A percentile compares a stretch with the other conserved stretches of the same genome.
Evolutionary conservation across 2,888 invertebrate species (phyloP).

Genomic region (Pelosia muscerda): DNA sequence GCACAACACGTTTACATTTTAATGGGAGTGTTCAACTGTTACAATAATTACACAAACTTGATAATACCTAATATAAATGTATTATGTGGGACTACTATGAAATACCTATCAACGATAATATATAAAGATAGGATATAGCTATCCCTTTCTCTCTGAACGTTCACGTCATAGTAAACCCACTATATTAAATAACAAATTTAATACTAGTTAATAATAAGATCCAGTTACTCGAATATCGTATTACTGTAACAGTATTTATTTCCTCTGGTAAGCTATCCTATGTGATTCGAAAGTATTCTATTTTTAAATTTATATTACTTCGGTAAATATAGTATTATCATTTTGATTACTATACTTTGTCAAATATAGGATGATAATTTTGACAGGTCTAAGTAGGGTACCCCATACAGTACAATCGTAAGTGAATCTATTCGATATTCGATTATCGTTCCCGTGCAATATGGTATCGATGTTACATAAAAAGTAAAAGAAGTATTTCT

Average conservation of each 20-base stretch:
- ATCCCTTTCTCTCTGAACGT: too few species aligned
- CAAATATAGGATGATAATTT: too few species aligned
- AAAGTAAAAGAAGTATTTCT: too few species aligned
- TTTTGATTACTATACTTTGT: too few species aligned
- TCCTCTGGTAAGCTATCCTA: slow-evolving; percentile 10
- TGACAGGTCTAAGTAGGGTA: too few species aligned
- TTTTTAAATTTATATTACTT: neutral
- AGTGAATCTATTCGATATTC: too few species aligned
- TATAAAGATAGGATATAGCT: too few species aligned
- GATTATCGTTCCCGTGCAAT: too few species aligned
- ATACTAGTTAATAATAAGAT: slow-evolving; percentile 33
- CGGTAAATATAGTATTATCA: neutral
- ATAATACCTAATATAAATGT: slow-evolving; percentile 45
- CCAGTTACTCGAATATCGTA: slow-evolving; percentile 52
- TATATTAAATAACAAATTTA: slow-evolving; percentile 8
- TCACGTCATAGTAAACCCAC: neutral
- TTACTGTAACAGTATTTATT: slow-evolving; percentile 17
- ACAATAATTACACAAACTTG: slow-evolving; percentile 55
- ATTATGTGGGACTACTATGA: neutral
- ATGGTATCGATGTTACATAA: too few species aligned
- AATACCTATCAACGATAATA: too few species aligned
- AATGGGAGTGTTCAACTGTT: slow-evolving; percentile 54
- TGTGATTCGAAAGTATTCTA: neutral
- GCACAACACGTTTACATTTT: slow-evolving; percentile 43
- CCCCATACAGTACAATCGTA: too few species aligned